phyloP scores from a whole-genome alignment of 2,797 vertebrate genomes.

The Notoglanidium macrostoma region DNA sequence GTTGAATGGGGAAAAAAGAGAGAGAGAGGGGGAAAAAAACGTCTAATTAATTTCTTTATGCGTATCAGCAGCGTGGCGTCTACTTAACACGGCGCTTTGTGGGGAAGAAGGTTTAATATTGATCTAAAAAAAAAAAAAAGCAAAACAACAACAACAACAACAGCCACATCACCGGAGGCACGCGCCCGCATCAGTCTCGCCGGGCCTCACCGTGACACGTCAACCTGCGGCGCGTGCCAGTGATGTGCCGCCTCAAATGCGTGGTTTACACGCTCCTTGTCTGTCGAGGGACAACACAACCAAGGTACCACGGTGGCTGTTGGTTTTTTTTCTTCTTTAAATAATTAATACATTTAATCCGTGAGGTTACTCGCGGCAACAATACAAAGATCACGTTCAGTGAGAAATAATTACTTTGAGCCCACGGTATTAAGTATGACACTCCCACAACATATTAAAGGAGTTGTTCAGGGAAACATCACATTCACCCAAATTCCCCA shows the following conservation, averaged over 20 bases:
- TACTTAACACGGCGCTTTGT: slow-evolving; percentile 99
- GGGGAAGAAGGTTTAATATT: slow-evolving; percentile 99
- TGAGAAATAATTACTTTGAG: slow-evolving; percentile 31
- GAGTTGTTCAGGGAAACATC: slow-evolving; percentile 21
- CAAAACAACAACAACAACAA: not conserved
- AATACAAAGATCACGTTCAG: slow-evolving; percentile 15
- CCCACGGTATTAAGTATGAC: slow-evolving; percentile 31
- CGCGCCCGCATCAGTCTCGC: slow-evolving; percentile 67
- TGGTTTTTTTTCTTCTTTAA: not conserved
- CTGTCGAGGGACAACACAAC: slow-evolving; percentile 9
- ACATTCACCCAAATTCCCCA: slow-evolving; percentile 10
- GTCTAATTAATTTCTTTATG: slow-evolving; percentile 99
- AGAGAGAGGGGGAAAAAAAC: slow-evolving; percentile 54
- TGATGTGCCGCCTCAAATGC: not conserved
- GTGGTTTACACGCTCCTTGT: not conserved
- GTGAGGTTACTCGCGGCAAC: slow-evolving; percentile 16
- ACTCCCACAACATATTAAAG: slow-evolving; percentile 23
- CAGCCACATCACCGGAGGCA: slow-evolving; percentile 32
- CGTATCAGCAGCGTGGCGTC: slow-evolving; percentile 98
- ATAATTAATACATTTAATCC: not conserved
- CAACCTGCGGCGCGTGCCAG: slow-evolving; percentile 51
- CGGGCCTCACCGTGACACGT: slow-evolving; percentile 75
- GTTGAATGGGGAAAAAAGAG: slow-evolving; percentile 81
- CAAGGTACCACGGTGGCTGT: not conserved
- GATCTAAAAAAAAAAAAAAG: slow-evolving; percentile 83